Evolutionary conservation across 1,140 invertebrate genomes (phyloP).

Genomic region (Leptinotarsa texana): DNA sequence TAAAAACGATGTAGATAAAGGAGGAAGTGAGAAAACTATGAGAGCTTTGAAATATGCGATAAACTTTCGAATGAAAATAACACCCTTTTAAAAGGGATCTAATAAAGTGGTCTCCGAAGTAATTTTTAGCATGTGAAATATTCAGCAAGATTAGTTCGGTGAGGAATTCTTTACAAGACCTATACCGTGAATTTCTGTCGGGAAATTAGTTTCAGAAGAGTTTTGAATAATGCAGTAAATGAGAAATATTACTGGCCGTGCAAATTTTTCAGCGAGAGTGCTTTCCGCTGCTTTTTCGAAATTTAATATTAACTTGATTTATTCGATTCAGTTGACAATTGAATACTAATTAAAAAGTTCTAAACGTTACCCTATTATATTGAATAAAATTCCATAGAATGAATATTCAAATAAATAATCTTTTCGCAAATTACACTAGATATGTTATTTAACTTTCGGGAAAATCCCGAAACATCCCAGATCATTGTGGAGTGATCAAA

Average conservation of each 20-base stretch:
- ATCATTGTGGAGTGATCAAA: no score
- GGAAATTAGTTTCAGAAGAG: neutral
- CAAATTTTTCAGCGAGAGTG: neutral
- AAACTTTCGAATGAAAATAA: neutral
- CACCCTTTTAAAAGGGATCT: neutral
- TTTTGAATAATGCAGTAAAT: neutral
- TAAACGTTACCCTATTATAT: neutral
- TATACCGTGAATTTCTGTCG: neutral
- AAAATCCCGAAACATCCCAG: no score
- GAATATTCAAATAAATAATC: no score
- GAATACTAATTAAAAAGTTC: neutral
- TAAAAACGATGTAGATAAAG: slow-evolving; percentile 12
- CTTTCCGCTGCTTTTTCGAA: neutral
- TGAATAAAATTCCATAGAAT: no score
- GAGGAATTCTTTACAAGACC: neutral
- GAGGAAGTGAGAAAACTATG: slow-evolving; percentile 4
- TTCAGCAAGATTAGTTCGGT: neutral
- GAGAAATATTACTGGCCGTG: neutral
- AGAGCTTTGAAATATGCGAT: neutral
- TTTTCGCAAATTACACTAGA: no score
- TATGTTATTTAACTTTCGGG: no score
- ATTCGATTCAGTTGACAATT: neutral
- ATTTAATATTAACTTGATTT: neutral
- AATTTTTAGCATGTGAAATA: neutral
- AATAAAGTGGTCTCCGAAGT: slow-evolving; percentile 6